Evolutionary conservation across 2,113 vertebrate genomes (phyloP), one percentile per base, ranked within the genome.

Genomic region (Odobenus rosmarus): DNA sequence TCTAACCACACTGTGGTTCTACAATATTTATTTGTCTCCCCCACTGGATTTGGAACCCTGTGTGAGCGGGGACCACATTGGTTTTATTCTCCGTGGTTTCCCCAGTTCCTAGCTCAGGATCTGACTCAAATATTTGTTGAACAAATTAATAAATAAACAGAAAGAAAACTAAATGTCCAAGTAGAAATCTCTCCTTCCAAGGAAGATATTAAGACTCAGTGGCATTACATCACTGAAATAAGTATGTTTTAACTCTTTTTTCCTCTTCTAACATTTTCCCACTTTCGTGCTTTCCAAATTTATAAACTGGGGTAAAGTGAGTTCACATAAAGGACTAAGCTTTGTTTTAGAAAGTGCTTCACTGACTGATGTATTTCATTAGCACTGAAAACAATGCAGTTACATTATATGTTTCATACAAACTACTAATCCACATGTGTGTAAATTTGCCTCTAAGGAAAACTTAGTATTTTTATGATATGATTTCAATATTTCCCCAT

Each of bases 351-450:
- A 93, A 46, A 76, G 31, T 16, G n/a, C 83, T 74, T 46, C 74
- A 49, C 39, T 92, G 95, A 90, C 95, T 88, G 95, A 90, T 72
- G 91, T 93, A 90, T 94, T 97, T 93, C 91, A 96, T 97, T 95
- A 97, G 71, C 90, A 93, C 80, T 2, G 86, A 90, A 93, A 98
- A 96, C 71, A 91, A 85, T 72, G 95, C 28, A 72, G 93, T 76
- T 94, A 76, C 64, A 67, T 87, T 97, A 81, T 77, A 87, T 24
- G 39, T 96, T 97, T 96, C 91, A 96, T 90, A 88, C 57, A 88
- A 76, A 95, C 95, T 76, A 93, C 91, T 97, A 94, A 96, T 88
- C 93, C 98, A 98, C 93, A 90, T 64, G 95, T 84, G 84, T 67
- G 90, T 81, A 93, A 95, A 97, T 94, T 39, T 55, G 96, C 85